phyloP scores from a whole-genome alignment of 2,113 vertebrate species.

The Tachysurus fulvidraco region DNA sequence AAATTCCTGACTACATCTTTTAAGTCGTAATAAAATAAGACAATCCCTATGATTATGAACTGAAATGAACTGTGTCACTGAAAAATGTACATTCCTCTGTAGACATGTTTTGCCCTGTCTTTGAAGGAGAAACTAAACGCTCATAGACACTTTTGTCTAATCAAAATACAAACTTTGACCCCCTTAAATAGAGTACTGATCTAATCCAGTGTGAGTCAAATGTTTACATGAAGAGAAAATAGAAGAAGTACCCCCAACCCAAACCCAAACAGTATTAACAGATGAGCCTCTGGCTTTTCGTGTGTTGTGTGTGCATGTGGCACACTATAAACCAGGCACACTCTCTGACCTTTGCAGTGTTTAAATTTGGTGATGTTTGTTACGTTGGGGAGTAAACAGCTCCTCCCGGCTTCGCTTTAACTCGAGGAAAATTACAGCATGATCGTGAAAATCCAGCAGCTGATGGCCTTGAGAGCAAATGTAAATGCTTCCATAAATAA shows the following conservation, averaged over 20 bases:
- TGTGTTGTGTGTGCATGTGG: background rate
- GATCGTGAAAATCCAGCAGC: conserved; percentile 45
- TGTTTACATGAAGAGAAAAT: conserved; percentile 16
- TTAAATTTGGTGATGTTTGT: conserved; percentile 26
- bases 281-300: conserved; percentile 8
- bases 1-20: background rate
- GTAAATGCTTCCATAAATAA: conserved; percentile 24
- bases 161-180: background rate
- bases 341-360: background rate
- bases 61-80: background rate
- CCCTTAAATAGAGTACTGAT: background rate
- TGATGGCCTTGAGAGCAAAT: conserved; percentile 44
- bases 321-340: background rate
- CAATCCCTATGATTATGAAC: background rate
- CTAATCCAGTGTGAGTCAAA: conserved; percentile 29
- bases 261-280: conserved; percentile 9
- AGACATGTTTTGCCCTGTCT: background rate
- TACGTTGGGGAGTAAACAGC: conserved; percentile 8
- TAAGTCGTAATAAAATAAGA: background rate
- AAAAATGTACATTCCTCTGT: background rate
- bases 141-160: background rate
- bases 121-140: background rate
- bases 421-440: conserved; percentile 41
- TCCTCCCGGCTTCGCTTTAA: conserved; percentile 28
- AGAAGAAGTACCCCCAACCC: background rate